A percentile compares a stretch with the other conserved stretches of the same genome.
phyloP scores from a whole-genome alignment of 2,888 invertebrate genomes.

The Yponomeuta malinellus region DNA sequence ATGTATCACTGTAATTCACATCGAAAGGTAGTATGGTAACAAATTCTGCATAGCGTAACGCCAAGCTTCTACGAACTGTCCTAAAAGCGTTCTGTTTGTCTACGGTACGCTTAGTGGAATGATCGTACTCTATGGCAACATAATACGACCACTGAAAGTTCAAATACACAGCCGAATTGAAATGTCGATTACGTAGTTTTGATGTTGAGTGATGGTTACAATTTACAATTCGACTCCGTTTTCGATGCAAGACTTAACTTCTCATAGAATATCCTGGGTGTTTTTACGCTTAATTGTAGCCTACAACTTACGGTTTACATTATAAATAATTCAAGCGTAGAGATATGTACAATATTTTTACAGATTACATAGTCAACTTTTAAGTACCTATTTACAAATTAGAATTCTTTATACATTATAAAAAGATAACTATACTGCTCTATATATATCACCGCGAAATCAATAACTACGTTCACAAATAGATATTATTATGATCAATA shows the following conservation, averaged over 20 bases:
- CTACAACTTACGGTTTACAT: constrained; percentile 33
- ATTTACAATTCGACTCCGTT: constrained; percentile 19
- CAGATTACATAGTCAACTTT: constrained; percentile 58
- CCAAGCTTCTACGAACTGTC: constrained; percentile 11
- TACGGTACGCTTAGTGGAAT: constrained; percentile 18
- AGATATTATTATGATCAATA: constrained; percentile 53
- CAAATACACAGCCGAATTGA: constrained; percentile 21
- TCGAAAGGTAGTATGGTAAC: too few species aligned
- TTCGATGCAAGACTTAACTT: constrained; percentile 14
- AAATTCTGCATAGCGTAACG: too few species aligned
- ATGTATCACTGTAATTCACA: too few species aligned
- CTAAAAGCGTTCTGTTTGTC: constrained; percentile 15
- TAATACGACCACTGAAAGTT: constrained; percentile 21
- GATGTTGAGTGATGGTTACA: constrained; percentile 15
- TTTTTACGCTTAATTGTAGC: constrained; percentile 9
- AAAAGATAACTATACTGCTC: constrained; percentile 71
- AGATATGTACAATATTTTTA: constrained; percentile 76
- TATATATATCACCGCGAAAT: constrained; percentile 74
- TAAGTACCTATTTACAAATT: constrained; percentile 77
- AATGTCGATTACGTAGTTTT: constrained; percentile 7
- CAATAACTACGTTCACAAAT: constrained; percentile 71
- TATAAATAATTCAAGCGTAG: constrained; percentile 74
- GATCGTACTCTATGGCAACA: constrained; percentile 30
- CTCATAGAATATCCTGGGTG: constrained; percentile 5
- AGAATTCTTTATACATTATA: constrained; percentile 74